A percentile compares a stretch with the other conserved stretches of the same genome.
Evolutionary conservation across 64 coral and sea anemone species (phyloP).

Genomic region (Dendrophyllia cribrosa): DNA sequence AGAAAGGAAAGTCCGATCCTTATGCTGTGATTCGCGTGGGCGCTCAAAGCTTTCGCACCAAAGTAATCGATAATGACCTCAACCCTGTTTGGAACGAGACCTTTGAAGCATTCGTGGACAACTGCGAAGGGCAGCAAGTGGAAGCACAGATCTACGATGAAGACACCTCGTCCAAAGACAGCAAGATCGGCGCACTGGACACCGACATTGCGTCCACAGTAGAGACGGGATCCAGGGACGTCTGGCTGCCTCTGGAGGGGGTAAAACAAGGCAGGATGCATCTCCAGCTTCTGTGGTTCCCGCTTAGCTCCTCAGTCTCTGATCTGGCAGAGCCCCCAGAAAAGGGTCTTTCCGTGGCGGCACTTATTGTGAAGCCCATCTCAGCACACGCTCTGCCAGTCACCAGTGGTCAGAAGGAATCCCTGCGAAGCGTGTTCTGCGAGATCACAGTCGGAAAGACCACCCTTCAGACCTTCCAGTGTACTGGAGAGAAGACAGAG

Average conservation of each 20-base stretch:
- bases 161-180: conserved; percentile 84
- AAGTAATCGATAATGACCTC: conserved; percentile 73
- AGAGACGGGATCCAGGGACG: conserved; percentile 74
- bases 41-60: conserved; percentile 92
- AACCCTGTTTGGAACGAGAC: conserved; percentile 92
- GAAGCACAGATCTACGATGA: conserved; percentile 85
- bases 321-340: conserved; percentile 59
- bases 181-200: conserved; percentile 72
- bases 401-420: conserved; percentile 46
- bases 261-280: conserved; percentile 87
- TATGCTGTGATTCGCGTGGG: conserved; percentile 82
- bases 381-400: conserved; percentile 65
- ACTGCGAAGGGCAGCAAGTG: conserved; percentile 81
- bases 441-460: conserved; percentile 79
- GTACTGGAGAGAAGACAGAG: conserved; percentile 66
- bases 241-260: conserved; percentile 92
- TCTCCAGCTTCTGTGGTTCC: conserved; percentile 70
- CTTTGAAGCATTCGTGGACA: conserved; percentile 92
- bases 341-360: conserved; percentile 65
- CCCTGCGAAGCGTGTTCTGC: conserved; percentile 74
- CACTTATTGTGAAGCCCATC: conserved; percentile 87
- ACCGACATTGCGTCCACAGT: conserved; percentile 77
- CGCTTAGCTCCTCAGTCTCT: conserved; percentile 47
- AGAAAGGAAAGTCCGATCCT: conserved; percentile 86
- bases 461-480: conserved; percentile 79